Conservation (phyloP, 2,113 vertebrate species). For the Salvelinus sp. region DNA sequence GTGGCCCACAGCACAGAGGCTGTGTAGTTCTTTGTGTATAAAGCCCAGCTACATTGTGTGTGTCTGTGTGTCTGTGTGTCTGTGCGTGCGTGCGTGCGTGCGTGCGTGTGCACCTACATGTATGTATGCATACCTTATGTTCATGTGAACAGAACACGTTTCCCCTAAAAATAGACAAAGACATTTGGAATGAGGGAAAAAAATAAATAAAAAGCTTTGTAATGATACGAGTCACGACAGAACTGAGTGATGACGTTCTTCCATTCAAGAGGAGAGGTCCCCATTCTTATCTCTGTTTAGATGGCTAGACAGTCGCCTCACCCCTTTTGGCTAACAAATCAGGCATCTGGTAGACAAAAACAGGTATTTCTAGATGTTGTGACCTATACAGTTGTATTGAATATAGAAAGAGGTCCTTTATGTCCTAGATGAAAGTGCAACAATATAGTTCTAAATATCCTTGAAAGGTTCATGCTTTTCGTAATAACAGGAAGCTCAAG, state of each 20-base stretch:
- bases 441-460: too few species aligned
- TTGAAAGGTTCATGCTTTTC: too few species aligned
- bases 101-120: neutral
- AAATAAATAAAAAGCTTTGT: neutral
- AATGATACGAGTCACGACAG: neutral
- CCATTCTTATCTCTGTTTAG: neutral
- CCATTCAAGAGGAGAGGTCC: conserved; percentile 2
- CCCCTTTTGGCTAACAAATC: neutral
- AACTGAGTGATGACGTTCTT: conserved; percentile 4
- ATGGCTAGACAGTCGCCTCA: neutral
- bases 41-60: neutral
- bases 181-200: neutral
- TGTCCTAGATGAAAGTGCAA: too few species aligned
- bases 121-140: neutral
- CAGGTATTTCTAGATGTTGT: too few species aligned
- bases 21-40: neutral
- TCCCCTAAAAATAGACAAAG: conserved; percentile 7
- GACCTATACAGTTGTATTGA: too few species aligned
- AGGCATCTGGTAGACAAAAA: too few species aligned
- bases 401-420: too few species aligned
- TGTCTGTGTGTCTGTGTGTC: neutral
- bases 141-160: neutral
- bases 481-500: too few species aligned
- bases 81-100: neutral
- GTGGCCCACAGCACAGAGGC: too few species aligned